These are phyloP conservation scores for Mastigias papua DNA, from an alignment of 30 jellyfish, hydroid and myxozoan species.

Conservation along the genomic window DNA sequence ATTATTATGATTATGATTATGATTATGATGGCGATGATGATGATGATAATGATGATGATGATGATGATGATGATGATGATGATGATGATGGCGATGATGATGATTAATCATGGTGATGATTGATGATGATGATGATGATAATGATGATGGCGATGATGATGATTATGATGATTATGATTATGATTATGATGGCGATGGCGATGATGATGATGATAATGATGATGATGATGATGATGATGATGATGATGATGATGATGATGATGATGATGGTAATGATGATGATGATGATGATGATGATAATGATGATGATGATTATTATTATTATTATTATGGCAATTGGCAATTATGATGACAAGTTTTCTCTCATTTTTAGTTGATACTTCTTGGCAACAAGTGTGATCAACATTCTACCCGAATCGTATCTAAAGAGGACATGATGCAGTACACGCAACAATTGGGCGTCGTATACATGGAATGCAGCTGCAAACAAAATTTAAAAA, in stretches of 20 bases:
- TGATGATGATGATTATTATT: too few species aligned
- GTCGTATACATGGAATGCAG: slow-evolving; percentile 64
- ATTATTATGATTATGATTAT: too few species aligned
- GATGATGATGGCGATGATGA: slow-evolving; percentile 16
- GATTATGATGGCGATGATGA: too few species aligned
- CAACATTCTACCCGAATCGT: slow-evolving; percentile 16
- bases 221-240: slow-evolving; percentile 67
- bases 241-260: slow-evolving; percentile 50
- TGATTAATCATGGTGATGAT: too few species aligned
- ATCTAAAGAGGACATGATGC: slow-evolving; percentile 50
- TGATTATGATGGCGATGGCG: too few species aligned
- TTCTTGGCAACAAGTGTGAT: slow-evolving; percentile 70
- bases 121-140: too few species aligned
- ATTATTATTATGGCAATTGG: background rate
- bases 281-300: slow-evolving; percentile 18
- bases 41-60: slow-evolving; percentile 37
- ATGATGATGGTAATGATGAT: slow-evolving; percentile 27
- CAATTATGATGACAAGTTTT: background rate
- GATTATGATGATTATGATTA: too few species aligned
- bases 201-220: slow-evolving; percentile 61
- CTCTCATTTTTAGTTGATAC: slow-evolving; percentile 21
- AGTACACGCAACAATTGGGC: slow-evolving; percentile 52
- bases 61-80: slow-evolving; percentile 15
- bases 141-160: too few species aligned
- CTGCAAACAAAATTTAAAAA: slow-evolving; percentile 36